A percentile compares a stretch with the other conserved stretches of the same genome.
These are phyloP conservation scores for Clytia hemisphaerica DNA, from an alignment of 30 jellyfish, hydroid and myxozoan species.

Conservation along the genomic window DNA sequence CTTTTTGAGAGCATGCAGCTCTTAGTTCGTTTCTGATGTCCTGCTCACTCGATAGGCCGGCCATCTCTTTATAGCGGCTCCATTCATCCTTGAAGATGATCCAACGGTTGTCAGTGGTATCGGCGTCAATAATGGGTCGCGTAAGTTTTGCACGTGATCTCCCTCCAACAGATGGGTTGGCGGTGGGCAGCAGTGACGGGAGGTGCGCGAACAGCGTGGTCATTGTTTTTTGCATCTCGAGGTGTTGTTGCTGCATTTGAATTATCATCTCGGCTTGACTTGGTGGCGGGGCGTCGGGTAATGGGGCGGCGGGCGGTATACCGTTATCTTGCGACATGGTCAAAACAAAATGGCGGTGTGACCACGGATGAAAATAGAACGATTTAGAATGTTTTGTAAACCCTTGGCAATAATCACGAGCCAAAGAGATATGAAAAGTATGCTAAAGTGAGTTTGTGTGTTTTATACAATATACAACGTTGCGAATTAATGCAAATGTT, in stretches of 20 bases:
- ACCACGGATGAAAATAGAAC: too few relatives aligned
- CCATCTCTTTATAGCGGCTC: slow-evolving; percentile 15
- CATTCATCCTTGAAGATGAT: too few relatives aligned
- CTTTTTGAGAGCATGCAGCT: background rate
- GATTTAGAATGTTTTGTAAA: too few relatives aligned
- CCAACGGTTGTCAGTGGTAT: background rate
- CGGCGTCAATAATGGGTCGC: background rate
- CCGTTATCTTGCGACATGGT: too few relatives aligned
- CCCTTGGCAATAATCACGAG: too few relatives aligned
- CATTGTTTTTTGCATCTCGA: background rate
- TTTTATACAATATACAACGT: too few relatives aligned
- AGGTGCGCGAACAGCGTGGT: background rate
- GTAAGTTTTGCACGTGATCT: background rate
- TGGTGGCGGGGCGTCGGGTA: background rate
- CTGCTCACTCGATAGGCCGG: background rate
- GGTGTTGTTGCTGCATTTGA: background rate
- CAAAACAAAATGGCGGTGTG: too few relatives aligned
- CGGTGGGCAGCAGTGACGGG: background rate
- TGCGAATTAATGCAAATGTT: too few relatives aligned
- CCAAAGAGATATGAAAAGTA: too few relatives aligned
- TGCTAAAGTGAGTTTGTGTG: too few relatives aligned
- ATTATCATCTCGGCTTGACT: background rate
- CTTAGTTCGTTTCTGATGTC: too few relatives aligned
- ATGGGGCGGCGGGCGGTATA: background rate
- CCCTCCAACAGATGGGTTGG: background rate